These are phyloP conservation scores for Lordiphosa stackelbergi DNA, from an alignment of 1,140 invertebrate species.

Conservation along the genomic window DNA sequence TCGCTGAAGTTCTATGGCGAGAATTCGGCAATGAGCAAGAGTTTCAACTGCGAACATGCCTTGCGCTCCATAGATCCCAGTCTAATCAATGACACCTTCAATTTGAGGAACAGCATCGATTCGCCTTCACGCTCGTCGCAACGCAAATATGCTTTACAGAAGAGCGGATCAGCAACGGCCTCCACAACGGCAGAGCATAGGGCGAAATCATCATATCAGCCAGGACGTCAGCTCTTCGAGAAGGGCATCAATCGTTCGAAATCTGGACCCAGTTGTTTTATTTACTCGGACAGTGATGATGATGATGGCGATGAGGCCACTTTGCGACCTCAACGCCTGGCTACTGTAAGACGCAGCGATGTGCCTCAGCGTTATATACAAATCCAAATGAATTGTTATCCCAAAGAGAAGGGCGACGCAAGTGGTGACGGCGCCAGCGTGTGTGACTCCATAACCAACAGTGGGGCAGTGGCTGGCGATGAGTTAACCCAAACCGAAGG, in stretches of 20 bases:
- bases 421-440: constrained; percentile 29
- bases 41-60: constrained; percentile 74
- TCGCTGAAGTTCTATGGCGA: constrained; percentile 77
- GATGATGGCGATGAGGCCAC: constrained; percentile 57
- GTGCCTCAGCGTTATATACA: constrained; percentile 64
- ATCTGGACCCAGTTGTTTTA: constrained; percentile 84
- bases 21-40: constrained; percentile 75
- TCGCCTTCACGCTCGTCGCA: constrained; percentile 51
- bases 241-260: constrained; percentile 81
- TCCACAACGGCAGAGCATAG: constrained; percentile 39
- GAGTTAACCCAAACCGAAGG: constrained; percentile 69
- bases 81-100: constrained; percentile 71
- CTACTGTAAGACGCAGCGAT: constrained; percentile 68
- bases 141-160: constrained; percentile 75
- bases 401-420: constrained; percentile 44
- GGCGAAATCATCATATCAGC: constrained; percentile 41
- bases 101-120: constrained; percentile 49
- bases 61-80: constrained; percentile 70
- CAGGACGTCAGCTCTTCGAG: constrained; percentile 70
- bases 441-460: constrained; percentile 66
- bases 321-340: constrained; percentile 42
- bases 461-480: constrained; percentile 69
- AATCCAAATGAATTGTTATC: constrained; percentile 77
- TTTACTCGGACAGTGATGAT: constrained; percentile 75
- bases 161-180: constrained; percentile 75